Evolutionary conservation across 2,797 vertebrate genomes (phyloP), one percentile per base, ranked within the genome.

Genomic region (Emydoidea blandingii): DNA sequence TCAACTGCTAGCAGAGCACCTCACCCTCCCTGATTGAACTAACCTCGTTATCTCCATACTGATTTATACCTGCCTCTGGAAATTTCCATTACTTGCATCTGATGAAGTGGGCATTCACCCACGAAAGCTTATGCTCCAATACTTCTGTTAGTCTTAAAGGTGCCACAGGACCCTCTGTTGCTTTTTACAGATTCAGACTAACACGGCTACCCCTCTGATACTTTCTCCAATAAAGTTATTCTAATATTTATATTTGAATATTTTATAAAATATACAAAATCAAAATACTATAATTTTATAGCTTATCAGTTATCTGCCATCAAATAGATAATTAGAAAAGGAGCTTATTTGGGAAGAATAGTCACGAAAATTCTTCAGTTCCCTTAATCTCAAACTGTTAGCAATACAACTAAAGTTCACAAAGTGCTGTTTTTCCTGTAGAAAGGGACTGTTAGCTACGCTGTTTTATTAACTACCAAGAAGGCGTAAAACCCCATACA

Each of bases 401-500:
- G 59, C 92, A 83, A 81, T 72, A 81, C 87, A 87, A 54, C 86
- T 94, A 93, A 90, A 85, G 95, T 97, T 96, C 96, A 85, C 89
- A 93, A 56, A 91, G 91, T 92, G 68, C 59, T 90, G 81, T 94
- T 97, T 97, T 97, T 97, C 94, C 95, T 97, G 87, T 96, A 96
- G 97, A 96, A 95, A 97, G 91, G 88, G 56, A 27, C 93, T 93
- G 76, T 93, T 95, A 96, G 94, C 96, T 95, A n/a, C 1, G 11
- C 95, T 96, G 95, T 96, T 78, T 97, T 95, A 93, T 97, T 95
- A 95, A 86, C 86, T 96, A 92, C 83, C 81, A 86, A 86, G 95
- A 94, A 94, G 92, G 94, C 92, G 97, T 97, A 97, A 97, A 97
- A 93, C 96, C 97, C 95, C 94, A 95, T 95, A 95, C 96, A 83